Evolutionary conservation across 2,113 vertebrate species (phyloP).

Genomic region (Mesitornis unicolor): DNA sequence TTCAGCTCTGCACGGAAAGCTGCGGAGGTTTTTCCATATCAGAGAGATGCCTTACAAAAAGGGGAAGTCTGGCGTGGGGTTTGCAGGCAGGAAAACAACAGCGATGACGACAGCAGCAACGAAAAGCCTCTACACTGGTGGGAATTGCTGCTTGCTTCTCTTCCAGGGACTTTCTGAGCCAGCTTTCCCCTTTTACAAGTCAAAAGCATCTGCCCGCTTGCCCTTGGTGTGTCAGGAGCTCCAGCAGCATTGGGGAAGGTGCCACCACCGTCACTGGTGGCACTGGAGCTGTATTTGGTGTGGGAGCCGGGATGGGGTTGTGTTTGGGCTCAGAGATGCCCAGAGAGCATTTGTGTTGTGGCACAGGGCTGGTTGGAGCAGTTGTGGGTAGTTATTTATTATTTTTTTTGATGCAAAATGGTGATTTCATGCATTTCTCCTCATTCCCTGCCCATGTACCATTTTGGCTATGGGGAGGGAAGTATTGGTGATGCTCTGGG

Average conservation of each 20-base stretch:
- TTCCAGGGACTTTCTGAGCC: constrained; percentile 41
- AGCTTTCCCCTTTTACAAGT: constrained; percentile 22
- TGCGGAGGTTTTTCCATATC: constrained; percentile 54
- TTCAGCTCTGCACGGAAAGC: not conserved
- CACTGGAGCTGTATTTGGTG: not conserved
- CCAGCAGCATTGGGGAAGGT: not conserved
- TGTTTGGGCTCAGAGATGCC: not conserved
- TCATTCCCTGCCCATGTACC: not conserved
- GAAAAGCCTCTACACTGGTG: not conserved
- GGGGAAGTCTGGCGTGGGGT: constrained; percentile 32
- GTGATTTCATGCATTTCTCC: not conserved
- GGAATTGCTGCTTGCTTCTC: constrained; percentile 29
- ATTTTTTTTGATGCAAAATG: not conserved
- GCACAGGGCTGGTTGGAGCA: not conserved
- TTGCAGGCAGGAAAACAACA: constrained; percentile 40
- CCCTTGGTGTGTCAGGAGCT: not conserved
- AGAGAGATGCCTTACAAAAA: constrained; percentile 35
- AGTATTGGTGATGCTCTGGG: not conserved
- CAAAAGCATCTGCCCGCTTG: constrained; percentile 17
- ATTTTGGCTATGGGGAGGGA: not conserved
- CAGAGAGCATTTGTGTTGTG: rapidly evolving
- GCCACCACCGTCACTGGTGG: not conserved
- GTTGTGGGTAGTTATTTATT: not conserved
- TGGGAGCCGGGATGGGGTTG: not conserved
- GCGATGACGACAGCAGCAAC: not conserved